Evolutionary conservation across 2,797 vertebrate genomes (phyloP), one percentile per base, ranked within the genome.

Genomic region (Danio choprae): DNA sequence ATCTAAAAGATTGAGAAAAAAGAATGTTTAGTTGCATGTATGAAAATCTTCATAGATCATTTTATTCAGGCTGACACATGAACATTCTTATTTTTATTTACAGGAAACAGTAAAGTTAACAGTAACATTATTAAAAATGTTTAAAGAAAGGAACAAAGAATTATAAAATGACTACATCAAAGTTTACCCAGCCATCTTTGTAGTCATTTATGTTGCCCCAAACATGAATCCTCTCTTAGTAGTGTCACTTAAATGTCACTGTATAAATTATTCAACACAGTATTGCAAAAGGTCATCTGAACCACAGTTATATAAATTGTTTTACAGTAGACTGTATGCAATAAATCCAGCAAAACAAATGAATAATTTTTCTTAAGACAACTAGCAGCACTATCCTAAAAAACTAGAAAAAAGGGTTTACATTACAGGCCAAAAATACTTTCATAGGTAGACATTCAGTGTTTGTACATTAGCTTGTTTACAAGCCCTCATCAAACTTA

Each of bases 1-100:
- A 83, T 94, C 94, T 95, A 90, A 73, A 85, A 93, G 86, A 81
- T 70, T 20, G 82, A 60, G 50, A 77, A 36, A 46, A 56, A 76
- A 55, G 20, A 70, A 67, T 70, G 1, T 55, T 55, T 50, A 48
- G 41, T 62, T 13, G 16, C 10, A 69, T 10, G 53, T 18, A 36
- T 67, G 1, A 18, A 53, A 11, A 20, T 29, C 41, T n/a, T 16
- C 55, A 59, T 46, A 59, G 3, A 59, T 59, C 73, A 29, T 43
- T 40, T 4, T 36, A 44, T 43, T 65, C 3, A 65, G 1, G 10
- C 41, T 15, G 9, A 43, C 44, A 68, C 7, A 22, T 43, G 7
- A 22, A 43, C 9, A 43, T 22, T 22, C 7, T 11, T 71, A 15
- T 12, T 43, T 29, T 29, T 29, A 2, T 65, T 67, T 46, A 48